These are phyloP conservation scores for Coryphaenoides rupestris DNA, from an alignment of 2,113 vertebrate genomes.

Conservation along the genomic window DNA sequence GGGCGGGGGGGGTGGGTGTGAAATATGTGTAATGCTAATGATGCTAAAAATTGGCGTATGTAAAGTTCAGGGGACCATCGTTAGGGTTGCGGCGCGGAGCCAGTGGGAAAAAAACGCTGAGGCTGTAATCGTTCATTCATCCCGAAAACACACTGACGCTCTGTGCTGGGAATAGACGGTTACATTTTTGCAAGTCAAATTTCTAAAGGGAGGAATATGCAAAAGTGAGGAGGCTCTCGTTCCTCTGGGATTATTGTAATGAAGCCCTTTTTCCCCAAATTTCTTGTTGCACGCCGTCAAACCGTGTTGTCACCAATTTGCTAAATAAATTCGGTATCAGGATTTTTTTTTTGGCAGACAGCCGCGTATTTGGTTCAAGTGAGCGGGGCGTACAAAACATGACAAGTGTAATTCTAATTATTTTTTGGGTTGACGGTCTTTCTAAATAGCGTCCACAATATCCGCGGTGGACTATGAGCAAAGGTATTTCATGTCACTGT, in stretches of 20 bases:
- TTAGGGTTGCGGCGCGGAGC: constrained; percentile 25
- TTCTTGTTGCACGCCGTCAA: constrained; percentile 37
- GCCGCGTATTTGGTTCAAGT: not conserved
- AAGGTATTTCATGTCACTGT: too few relatives aligned
- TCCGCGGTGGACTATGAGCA: too few relatives aligned
- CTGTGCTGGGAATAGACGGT: constrained; percentile 41
- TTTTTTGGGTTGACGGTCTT: too few relatives aligned
- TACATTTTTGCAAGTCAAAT: constrained; percentile 58
- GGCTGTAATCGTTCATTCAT: constrained; percentile 49
- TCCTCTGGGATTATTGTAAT: constrained; percentile 45
- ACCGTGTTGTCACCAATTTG: constrained; percentile 49
- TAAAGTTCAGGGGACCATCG: constrained; percentile 47
- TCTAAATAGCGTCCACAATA: too few relatives aligned
- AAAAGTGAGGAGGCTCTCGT: constrained; percentile 25
- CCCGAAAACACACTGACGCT: constrained; percentile 51
- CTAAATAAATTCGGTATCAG: not conserved
- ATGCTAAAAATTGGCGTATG: constrained; percentile 42
- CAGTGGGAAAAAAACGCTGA: constrained; percentile 34
- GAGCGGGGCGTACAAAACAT: not conserved
- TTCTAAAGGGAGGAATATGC: constrained; percentile 50
- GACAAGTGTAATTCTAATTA: too few relatives aligned
- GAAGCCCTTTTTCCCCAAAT: constrained; percentile 35
- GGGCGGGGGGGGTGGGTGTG: constrained; percentile 13
- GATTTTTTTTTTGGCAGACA: not conserved
- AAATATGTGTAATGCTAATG: constrained; percentile 40